Evolutionary conservation across 2,888 invertebrate genomes (phyloP).

Genomic region (Heliconius ethilla): DNA sequence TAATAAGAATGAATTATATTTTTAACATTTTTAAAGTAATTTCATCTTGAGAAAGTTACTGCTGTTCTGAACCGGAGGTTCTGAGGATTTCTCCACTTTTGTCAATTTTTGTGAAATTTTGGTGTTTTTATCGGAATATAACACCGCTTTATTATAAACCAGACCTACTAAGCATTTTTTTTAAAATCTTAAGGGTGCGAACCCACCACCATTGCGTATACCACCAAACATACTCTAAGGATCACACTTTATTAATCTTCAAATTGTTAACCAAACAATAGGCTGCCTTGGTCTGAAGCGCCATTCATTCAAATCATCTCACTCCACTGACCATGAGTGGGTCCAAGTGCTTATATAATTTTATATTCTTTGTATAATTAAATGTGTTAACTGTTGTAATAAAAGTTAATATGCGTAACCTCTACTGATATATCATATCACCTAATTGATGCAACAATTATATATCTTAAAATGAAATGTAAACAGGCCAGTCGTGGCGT

Average conservation of each 20-base stretch:
- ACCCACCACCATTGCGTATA: not conserved
- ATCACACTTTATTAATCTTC: not conserved
- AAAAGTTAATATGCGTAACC: not conserved
- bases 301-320: conserved; percentile 30
- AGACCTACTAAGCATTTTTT: not conserved
- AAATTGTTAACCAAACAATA: conserved; percentile 29
- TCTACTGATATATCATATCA: not conserved
- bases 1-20: too few relatives aligned
- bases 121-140: not conserved
- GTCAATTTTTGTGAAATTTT: not conserved
- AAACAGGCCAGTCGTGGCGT: too few relatives aligned
- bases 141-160: not conserved
- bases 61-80: too few relatives aligned
- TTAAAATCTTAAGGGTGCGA: not conserved
- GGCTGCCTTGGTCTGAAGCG: conserved; percentile 20
- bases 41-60: too few relatives aligned
- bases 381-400: conserved; percentile 9
- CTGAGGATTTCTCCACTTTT: too few relatives aligned
- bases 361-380: conserved; percentile 15
- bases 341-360: conserved; percentile 12
- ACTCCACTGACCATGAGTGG: conserved; percentile 19
- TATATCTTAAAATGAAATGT: not conserved
- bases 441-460: not conserved
- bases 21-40: too few relatives aligned
- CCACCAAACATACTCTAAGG: not conserved